phyloP scores from a whole-genome alignment of 2,888 invertebrate species.

The Dryobotodes eremita region DNA sequence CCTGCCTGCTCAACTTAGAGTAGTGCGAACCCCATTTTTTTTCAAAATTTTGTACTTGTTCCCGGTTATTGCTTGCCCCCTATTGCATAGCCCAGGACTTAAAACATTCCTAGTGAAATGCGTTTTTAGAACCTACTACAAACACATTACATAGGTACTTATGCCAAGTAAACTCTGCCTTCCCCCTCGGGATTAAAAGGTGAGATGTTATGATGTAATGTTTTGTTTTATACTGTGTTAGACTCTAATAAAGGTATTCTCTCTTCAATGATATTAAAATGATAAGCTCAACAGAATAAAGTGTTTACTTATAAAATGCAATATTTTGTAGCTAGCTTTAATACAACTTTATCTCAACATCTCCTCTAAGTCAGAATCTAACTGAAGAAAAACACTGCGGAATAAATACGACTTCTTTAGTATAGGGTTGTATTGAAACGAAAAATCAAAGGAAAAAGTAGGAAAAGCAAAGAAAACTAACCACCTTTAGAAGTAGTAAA shows the following conservation, averaged over 20 bases:
- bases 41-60: not conserved
- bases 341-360: not conserved
- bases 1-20: too few species aligned
- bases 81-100: not conserved
- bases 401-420: not conserved
- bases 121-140: not conserved
- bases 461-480: not conserved
- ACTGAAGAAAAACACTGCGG: not conserved
- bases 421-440: not conserved
- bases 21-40: too few species aligned
- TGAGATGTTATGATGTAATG: not conserved
- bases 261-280: not conserved
- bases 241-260: not conserved
- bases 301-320: not conserved
- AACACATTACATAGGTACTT: not conserved
- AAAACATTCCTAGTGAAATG: not conserved
- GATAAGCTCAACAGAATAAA: not conserved
- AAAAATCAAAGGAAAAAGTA: constrained; percentile 7
- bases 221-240: not conserved
- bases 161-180: not conserved
- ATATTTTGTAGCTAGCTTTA: not conserved
- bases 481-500: not conserved
- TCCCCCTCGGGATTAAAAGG: not conserved
- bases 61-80: not conserved
- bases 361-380: not conserved